These are phyloP conservation scores for Scyliorhinus canicula DNA, from an alignment of 2,797 vertebrate species.

Conservation along the genomic window DNA sequence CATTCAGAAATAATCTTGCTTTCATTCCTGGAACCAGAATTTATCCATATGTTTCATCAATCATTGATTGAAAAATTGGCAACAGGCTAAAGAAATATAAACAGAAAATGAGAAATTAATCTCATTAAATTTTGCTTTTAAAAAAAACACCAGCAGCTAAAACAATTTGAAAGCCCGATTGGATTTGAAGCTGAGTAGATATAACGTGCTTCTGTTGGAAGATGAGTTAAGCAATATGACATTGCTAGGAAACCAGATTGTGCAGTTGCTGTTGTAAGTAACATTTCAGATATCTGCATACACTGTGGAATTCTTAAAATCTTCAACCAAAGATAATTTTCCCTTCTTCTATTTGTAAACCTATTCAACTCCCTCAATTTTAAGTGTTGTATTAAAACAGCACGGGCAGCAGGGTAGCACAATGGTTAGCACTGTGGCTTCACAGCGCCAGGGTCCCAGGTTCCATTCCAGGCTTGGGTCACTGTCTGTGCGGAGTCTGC, in stretches of 20 bases:
- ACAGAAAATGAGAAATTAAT: neutral
- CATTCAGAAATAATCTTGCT: neutral
- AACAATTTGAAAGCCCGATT: conserved; percentile 1
- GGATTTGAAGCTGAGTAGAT: neutral
- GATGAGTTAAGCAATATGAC: neutral
- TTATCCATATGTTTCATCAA: neutral
- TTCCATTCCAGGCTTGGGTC: too few relatives aligned
- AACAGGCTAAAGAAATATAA: neutral
- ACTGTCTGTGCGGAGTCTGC: too few relatives aligned
- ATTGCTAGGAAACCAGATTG: neutral
- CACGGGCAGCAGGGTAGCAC: too few relatives aligned
- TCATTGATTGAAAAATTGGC: neutral
- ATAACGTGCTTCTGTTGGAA: neutral
- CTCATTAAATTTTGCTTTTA: too few relatives aligned
- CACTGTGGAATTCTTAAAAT: neutral
- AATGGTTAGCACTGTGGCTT: too few relatives aligned
- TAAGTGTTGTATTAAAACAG: neutral
- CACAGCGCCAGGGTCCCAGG: too few relatives aligned
- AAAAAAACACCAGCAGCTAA: neutral
- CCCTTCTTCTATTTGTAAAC: neutral
- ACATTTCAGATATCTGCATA: neutral
- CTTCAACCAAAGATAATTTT: neutral
- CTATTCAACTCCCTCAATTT: neutral
- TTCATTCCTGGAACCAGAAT: neutral
- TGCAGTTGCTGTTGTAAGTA: neutral